Evolutionary conservation across 2,888 invertebrate genomes (phyloP).

Genomic region (Hirtodrosophila confusa): DNA sequence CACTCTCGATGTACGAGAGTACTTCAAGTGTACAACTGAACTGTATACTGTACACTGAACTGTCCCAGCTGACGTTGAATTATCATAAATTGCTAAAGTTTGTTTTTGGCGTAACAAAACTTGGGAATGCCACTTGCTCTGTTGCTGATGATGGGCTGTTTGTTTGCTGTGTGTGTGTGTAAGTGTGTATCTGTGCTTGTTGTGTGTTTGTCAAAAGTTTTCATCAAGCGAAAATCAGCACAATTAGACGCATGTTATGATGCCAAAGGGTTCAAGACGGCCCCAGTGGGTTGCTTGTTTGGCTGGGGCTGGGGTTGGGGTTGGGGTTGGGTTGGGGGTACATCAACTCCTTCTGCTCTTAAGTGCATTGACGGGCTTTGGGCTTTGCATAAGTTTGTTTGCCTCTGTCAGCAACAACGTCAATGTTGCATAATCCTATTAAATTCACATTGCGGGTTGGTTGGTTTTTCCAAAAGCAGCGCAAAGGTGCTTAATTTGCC

Average conservation of each 20-base stretch:
- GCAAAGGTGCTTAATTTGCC: conserved; percentile 74
- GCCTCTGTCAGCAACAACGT: conserved; percentile 38
- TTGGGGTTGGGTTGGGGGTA: background rate
- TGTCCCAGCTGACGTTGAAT: conserved; percentile 82
- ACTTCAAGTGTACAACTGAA: conserved; percentile 49
- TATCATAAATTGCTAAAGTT: conserved; percentile 82
- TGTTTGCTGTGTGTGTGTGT: conserved; percentile 21
- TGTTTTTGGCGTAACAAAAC: conserved; percentile 77
- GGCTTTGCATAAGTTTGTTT: conserved; percentile 72
- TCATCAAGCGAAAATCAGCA: conserved; percentile 74
- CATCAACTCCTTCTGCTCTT: conserved; percentile 20
- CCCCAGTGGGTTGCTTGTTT: background rate
- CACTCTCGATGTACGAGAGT: conserved; percentile 34
- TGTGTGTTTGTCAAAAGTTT: conserved; percentile 60
- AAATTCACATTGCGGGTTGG: conserved; percentile 68
- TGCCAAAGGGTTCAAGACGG: conserved; percentile 52
- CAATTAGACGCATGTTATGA: conserved; percentile 68
- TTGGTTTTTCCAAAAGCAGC: conserved; percentile 44
- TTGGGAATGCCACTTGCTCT: conserved; percentile 51
- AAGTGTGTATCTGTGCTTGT: conserved; percentile 17
- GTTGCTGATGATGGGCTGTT: conserved; percentile 48
- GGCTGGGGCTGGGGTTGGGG: background rate
- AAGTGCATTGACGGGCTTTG: conserved; percentile 71
- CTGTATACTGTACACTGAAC: conserved; percentile 63
- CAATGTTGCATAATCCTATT: conserved; percentile 79